Evolutionary conservation across 2,888 invertebrate species (phyloP).

Genomic region (Hyppa rectilinea): DNA sequence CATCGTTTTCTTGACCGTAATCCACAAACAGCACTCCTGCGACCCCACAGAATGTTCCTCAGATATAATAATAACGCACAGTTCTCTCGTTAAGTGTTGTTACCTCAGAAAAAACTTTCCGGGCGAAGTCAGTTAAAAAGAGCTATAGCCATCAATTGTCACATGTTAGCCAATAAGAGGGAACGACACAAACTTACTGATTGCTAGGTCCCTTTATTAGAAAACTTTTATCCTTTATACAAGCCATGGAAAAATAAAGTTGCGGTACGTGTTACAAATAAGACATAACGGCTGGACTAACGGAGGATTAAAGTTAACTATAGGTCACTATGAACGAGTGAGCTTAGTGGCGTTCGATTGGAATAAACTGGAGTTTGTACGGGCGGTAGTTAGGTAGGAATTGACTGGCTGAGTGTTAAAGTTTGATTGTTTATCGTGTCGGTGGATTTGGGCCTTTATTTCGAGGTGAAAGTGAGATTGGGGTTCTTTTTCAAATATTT

Average conservation of each 20-base stretch:
- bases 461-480: not conserved
- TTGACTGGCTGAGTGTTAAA: slow-evolving; percentile 47
- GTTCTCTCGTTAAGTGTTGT: slow-evolving; percentile 68
- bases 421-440: slow-evolving; percentile 45
- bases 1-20: slow-evolving; percentile 23
- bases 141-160: slow-evolving; percentile 89
- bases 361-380: slow-evolving; percentile 59
- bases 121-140: slow-evolving; percentile 85
- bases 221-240: slow-evolving; percentile 86
- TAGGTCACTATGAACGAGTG: slow-evolving; percentile 56
- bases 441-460: slow-evolving; percentile 21
- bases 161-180: slow-evolving; percentile 88
- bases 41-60: slow-evolving; percentile 40
- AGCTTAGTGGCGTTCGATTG: slow-evolving; percentile 57
- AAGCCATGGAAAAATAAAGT: slow-evolving; percentile 85
- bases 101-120: slow-evolving; percentile 70
- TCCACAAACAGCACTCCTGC: slow-evolving; percentile 25
- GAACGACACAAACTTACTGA: slow-evolving; percentile 82
- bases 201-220: slow-evolving; percentile 87
- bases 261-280: slow-evolving; percentile 87
- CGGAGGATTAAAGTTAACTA: slow-evolving; percentile 67
- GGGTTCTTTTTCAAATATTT: not conserved
- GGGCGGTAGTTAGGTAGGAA: slow-evolving; percentile 50
- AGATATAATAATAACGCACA: slow-evolving; percentile 64
- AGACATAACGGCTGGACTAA: slow-evolving; percentile 82